phyloP scores from a whole-genome alignment of 2,888 invertebrate species.

The Archips xylosteana region DNA sequence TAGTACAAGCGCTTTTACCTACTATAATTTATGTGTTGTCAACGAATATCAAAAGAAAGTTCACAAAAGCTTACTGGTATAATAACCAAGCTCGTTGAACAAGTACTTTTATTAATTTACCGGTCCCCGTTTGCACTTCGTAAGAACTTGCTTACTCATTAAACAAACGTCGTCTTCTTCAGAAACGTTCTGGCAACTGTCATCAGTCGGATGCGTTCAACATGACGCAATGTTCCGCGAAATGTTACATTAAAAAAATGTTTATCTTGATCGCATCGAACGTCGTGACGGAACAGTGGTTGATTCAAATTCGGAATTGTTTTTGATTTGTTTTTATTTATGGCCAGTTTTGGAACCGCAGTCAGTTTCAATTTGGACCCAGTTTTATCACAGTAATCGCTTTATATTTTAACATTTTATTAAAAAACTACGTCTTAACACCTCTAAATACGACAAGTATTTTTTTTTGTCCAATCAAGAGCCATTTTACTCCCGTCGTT shows the following conservation, averaged over 20 bases:
- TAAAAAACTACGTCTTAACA: too few species aligned
- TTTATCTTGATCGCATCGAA: constrained; percentile 34
- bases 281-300: constrained; percentile 23
- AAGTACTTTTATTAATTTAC: too few species aligned
- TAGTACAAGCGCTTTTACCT: too few species aligned
- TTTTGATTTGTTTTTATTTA: constrained; percentile 36
- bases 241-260: constrained; percentile 9
- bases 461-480: background rate
- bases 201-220: constrained; percentile 22
- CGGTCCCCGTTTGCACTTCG: constrained; percentile 9
- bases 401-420: too few species aligned
- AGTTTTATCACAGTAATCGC: too few species aligned
- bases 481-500: constrained; percentile 12
- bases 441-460: too few species aligned
- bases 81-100: too few species aligned
- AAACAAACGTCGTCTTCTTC: constrained; percentile 33
- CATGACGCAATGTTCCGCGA: constrained; percentile 32
- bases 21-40: too few species aligned
- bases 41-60: too few species aligned
- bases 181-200: constrained; percentile 38
- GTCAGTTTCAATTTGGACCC: background rate
- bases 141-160: constrained; percentile 32
- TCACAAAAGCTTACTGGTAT: too few species aligned
- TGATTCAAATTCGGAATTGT: constrained; percentile 39
- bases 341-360: constrained; percentile 12